Conservation (phyloP, 2,888 invertebrate species). For the Blastobasis adustella region DNA sequence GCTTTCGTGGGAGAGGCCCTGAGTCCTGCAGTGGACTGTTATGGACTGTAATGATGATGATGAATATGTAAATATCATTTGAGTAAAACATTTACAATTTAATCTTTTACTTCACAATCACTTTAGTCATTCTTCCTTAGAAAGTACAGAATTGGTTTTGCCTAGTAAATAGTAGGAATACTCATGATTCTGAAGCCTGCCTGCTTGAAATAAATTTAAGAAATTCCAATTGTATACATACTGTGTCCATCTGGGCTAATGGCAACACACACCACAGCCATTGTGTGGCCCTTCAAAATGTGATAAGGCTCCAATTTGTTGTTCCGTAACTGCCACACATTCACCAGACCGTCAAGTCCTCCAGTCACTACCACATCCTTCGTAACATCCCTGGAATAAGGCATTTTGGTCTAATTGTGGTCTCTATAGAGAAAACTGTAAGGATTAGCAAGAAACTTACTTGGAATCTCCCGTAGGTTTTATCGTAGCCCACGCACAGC, state of each 20-base stretch:
- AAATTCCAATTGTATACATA: conserved; percentile 52
- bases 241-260: conserved; percentile 91
- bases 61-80: too few species aligned
- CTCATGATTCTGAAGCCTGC: too few species aligned
- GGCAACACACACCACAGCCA: conserved; percentile 94
- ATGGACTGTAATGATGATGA: too few species aligned
- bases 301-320: conserved; percentile 83
- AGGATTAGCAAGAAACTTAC: conserved; percentile 48
- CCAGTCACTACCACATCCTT: conserved; percentile 89
- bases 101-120: too few species aligned
- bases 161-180: too few species aligned
- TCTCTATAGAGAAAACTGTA: not conserved
- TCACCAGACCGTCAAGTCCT: conserved; percentile 91
- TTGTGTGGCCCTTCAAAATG: conserved; percentile 88
- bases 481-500: conserved; percentile 88
- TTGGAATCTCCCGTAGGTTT: conserved; percentile 46
- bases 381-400: conserved; percentile 61
- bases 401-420: too few species aligned
- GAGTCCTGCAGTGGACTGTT: too few species aligned
- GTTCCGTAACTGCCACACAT: conserved; percentile 86
- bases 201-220: too few species aligned
- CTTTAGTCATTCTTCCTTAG: too few species aligned
- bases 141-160: too few species aligned
- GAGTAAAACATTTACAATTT: too few species aligned
- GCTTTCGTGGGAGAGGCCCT: too few species aligned